Evolutionary conservation across 2,888 invertebrate species (phyloP), one percentile per base, ranked within the genome.

Genomic region (Agrotis ipsilon): DNA sequence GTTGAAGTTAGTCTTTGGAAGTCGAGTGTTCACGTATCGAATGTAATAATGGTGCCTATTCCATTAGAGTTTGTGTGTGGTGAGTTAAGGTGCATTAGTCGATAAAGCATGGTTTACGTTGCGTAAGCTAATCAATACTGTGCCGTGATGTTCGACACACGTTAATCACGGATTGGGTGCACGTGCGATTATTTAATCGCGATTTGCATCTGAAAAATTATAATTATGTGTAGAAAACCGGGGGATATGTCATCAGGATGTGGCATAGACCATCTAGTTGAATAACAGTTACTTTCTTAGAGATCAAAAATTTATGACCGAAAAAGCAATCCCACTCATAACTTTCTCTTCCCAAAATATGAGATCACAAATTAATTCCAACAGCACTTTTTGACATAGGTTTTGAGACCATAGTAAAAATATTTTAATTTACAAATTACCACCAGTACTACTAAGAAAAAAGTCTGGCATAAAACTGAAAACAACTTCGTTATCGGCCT

Each of bases 81-180:
- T 27, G 24, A 61, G 54, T 72, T 67, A 72, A 52, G 67, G 64
- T 51, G 39, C 64, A 65, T 66, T 62, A 65, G 67, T 51, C 67
- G 57, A 78, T 81, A 78, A 78, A 72, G 54, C 61, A 78, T 65
- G 58, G 54, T 68, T 78, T 54, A 58, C 45, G 66, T 16, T 55
- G 19, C 16, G 61, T 74, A 57, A 69, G 57, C 72, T 82, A 79
- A 82, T 76, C 76, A 58, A 57, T 70, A 48, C 61, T 58, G 63
- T 21, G 52, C 21, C 48, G 51, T 64, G 82, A 79, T 69, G 60
- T 66, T 76, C 69, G 79, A 72, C 60, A n/a, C 58, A 68, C 60
- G 66, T 84, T 45, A 49, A 57, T 71, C 64, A 71, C 27, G 68
- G 60, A 75, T 70, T 69, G 69, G 57, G 24, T 45, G 57, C 64